Conservation (phyloP, 2,113 vertebrate species). For the Clarias batrachus region DNA sequence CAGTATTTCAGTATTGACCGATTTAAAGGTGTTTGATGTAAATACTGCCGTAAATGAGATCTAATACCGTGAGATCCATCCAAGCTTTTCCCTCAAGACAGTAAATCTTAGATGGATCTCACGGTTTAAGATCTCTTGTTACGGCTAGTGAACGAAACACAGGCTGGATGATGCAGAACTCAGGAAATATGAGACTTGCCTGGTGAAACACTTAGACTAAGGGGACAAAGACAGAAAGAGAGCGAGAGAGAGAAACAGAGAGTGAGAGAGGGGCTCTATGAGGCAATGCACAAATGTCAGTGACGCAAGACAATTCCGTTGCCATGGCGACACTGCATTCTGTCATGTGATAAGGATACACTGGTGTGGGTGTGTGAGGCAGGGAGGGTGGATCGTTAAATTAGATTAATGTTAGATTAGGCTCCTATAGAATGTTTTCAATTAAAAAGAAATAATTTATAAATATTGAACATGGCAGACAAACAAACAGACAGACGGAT, state of each 20-base stretch:
- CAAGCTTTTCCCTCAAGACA: too few species aligned
- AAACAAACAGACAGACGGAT: background rate
- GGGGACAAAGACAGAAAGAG: background rate
- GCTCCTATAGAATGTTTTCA: background rate
- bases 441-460: background rate
- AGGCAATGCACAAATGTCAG: conserved; percentile 15
- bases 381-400: background rate
- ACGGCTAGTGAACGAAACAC: background rate
- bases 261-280: background rate
- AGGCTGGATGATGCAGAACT: background rate
- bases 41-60: too few species aligned
- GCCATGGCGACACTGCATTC: conserved; percentile 33
- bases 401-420: background rate
- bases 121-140: background rate
- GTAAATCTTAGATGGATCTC: background rate
- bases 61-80: too few species aligned
- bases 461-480: background rate
- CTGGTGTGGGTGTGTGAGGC: conserved; percentile 4
- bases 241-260: background rate
- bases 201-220: background rate
- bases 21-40: too few species aligned
- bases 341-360: conserved; percentile 20
- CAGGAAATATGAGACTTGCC: background rate
- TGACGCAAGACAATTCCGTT: conserved; percentile 43
- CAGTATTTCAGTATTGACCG: too few species aligned